These are phyloP conservation scores for Acleris cristana DNA, from an alignment of 2,888 invertebrate genomes.

Conservation along the genomic window DNA sequence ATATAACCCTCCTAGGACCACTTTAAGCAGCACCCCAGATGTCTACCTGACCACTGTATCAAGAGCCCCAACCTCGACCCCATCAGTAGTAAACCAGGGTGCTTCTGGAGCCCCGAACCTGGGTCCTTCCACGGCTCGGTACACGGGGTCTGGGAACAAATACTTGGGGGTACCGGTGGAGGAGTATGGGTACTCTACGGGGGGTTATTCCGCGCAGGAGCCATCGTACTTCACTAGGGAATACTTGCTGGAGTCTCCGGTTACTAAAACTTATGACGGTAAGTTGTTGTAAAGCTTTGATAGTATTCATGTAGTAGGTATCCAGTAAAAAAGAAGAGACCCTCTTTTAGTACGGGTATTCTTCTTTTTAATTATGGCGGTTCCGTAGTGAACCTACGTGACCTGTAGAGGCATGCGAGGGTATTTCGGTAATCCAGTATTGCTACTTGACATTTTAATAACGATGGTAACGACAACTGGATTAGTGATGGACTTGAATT, in stretches of 20 bases:
- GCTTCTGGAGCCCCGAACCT: constrained; percentile 42
- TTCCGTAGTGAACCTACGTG: too few species aligned
- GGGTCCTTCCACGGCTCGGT: constrained; percentile 52
- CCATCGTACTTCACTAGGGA: constrained; percentile 75
- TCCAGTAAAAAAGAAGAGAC: too few species aligned
- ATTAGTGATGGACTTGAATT: too few species aligned
- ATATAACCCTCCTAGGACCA: constrained; percentile 52
- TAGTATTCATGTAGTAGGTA: too few species aligned
- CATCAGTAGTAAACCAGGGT: constrained; percentile 38
- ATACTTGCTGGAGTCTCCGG: constrained; percentile 74
- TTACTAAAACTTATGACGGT: constrained; percentile 77
- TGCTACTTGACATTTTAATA: too few species aligned
- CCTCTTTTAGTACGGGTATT: too few species aligned
- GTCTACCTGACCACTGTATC: constrained; percentile 17
- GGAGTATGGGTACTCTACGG: constrained; percentile 61
- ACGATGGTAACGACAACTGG: too few species aligned
- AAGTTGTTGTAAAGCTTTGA: constrained; percentile 46
- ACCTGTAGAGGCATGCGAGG: too few species aligned
- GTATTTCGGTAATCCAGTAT: too few species aligned
- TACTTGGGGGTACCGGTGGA: constrained; percentile 60
- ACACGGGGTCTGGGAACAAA: constrained; percentile 50
- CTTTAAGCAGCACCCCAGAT: neutral
- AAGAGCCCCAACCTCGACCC: constrained; percentile 17
- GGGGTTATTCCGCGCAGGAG: constrained; percentile 63
- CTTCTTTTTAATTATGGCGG: too few species aligned